Evolutionary conservation across 2,113 vertebrate species (phyloP), one percentile per base, ranked within the genome.

Genomic region (Calyptommatus sinebrachiatus): DNA sequence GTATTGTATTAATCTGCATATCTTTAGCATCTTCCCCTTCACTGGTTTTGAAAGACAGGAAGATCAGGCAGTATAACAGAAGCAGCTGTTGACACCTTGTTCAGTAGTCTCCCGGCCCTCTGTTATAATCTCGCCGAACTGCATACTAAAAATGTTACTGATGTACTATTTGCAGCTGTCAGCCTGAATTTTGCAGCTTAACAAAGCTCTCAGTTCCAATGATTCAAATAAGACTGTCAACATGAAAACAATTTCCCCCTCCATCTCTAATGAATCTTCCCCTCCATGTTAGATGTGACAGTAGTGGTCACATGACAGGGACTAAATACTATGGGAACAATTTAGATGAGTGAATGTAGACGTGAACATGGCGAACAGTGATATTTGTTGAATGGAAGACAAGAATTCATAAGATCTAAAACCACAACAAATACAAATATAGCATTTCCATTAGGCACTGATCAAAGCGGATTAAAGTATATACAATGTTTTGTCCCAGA

Each of bases 1-100:
- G 28, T 45, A n/a, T 0, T 22, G 18, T 1, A 0, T 0, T 77
- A 72, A 29, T 73, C 73, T 79, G n/a, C 5, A 62, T 4, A 60
- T 78, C 35, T 61, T 24, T 46, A 78, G 73, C 45, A 53, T 73
- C 68, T 50, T 77, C 69, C 76, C 26, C 31, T 45, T 84, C 48
- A 7, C 41, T 77, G 66, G 68, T 76, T 71, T 73, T 20, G 45
- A 41, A 79, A 66, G 71, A n/a, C 50, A 50, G 50, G 69, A 81
- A 76, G 65, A 68, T 35, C 53, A 80, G 72, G 65, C 29, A 24
- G 53, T 50, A 26, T 63, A 0, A 0, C 20, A 76, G 72, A 41
- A 80, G 24, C 65, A 78, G 62, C n/a, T 45, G 16, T 81, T 84
- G 65, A 41, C 82, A 83, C n/a, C 71, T 78, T 83, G 62, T 62